Conservation (phyloP, 2,113 vertebrate genomes). For the Megalops atlanticus region DNA sequence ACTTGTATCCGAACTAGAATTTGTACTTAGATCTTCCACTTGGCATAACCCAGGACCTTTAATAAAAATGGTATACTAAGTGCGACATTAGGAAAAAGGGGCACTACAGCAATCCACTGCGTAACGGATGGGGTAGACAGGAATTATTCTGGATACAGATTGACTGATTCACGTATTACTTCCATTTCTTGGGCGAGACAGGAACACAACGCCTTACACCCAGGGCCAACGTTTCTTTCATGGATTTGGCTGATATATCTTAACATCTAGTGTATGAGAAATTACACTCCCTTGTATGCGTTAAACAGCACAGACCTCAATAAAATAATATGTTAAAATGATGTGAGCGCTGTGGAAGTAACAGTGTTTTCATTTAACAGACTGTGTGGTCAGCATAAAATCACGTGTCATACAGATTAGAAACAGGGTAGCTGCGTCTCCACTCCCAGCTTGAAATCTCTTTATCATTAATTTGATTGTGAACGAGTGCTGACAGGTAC, state of each 20-base stretch:
- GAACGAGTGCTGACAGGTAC: constrained; percentile 54
- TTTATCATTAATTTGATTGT: constrained; percentile 41
- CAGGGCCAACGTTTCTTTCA: not conserved
- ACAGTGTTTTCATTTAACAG: not conserved
- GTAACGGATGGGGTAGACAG: not conserved
- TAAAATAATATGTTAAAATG: not conserved
- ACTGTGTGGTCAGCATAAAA: constrained; percentile 46
- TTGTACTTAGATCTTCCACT: too few relatives aligned
- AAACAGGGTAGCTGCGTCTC: constrained; percentile 26
- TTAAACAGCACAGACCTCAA: not conserved
- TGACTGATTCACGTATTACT: not conserved
- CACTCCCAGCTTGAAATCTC: constrained; percentile 15
- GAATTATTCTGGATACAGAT: not conserved
- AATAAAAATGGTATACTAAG: too few relatives aligned
- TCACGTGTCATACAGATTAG: constrained; percentile 51
- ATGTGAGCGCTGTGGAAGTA: not conserved
- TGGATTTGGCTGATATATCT: not conserved
- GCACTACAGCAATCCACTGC: not conserved
- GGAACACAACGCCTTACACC: not conserved
- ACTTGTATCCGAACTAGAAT: too few relatives aligned
- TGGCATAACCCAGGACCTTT: too few relatives aligned
- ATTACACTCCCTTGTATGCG: not conserved
- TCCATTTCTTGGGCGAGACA: not conserved
- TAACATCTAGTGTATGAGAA: not conserved
- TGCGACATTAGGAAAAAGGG: too few relatives aligned